Conservation (phyloP, 2,113 vertebrate genomes). For the Tetrax tetrax region DNA sequence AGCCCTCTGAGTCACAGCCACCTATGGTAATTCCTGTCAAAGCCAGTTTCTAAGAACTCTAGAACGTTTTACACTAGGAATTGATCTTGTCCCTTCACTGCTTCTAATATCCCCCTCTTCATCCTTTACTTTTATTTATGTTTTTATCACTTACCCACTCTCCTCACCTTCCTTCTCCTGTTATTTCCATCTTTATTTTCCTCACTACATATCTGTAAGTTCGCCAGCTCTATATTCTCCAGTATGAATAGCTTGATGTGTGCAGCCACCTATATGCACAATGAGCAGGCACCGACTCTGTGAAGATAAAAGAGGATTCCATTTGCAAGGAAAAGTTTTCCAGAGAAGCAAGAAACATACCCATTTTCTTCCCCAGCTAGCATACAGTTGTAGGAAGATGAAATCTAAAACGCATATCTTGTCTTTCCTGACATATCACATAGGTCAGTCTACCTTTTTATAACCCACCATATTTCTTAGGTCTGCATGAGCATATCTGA, state of each 20-base stretch:
- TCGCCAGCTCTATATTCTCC: background rate
- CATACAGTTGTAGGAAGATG: background rate
- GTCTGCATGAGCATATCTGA: background rate
- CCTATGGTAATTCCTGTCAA: background rate
- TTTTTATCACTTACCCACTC: background rate
- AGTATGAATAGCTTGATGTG: background rate
- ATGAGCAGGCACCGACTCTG: background rate
- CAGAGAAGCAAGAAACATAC: background rate
- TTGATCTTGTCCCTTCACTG: background rate
- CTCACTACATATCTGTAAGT: background rate
- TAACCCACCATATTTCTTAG: background rate
- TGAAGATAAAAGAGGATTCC: background rate
- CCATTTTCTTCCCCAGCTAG: background rate
- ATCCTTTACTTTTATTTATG: background rate
- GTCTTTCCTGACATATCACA: background rate
- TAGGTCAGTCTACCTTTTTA: background rate
- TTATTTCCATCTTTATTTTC: background rate
- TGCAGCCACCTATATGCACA: background rate
- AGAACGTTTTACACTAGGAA: background rate
- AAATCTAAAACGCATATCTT: background rate
- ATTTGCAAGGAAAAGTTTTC: background rate
- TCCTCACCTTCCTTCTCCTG: background rate
- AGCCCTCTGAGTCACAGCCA: background rate
- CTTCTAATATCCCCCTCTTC: background rate
- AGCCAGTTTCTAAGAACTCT: background rate